A percentile compares a stretch with the other conserved stretches of the same genome.
Conservation (phyloP, 2,113 vertebrate genomes). For the Erpornis zantholeuca region DNA sequence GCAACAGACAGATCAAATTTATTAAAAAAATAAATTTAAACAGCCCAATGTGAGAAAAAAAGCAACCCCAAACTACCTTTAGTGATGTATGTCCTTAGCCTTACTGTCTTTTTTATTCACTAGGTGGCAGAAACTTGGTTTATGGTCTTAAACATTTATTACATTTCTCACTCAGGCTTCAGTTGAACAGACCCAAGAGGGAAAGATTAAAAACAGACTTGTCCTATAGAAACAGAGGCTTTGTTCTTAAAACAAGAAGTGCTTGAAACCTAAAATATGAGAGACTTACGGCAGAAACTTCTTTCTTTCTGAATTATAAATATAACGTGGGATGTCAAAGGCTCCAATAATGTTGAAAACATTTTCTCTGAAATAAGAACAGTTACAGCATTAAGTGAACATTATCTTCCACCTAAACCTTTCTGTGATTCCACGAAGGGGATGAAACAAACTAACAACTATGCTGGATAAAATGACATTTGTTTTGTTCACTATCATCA, state of each 20-base stretch:
- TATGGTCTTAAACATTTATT: neutral
- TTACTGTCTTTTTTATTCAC: neutral
- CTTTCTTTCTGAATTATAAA: conserved; percentile 92
- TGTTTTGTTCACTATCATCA: neutral
- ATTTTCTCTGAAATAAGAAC: conserved; percentile 82
- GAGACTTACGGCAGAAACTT: conserved; percentile 94
- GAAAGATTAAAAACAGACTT: neutral
- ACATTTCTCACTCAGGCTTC: neutral
- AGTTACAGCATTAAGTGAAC: neutral
- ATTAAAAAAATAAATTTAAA: neutral
- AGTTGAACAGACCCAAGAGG: neutral
- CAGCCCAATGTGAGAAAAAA: neutral
- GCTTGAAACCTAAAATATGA: neutral
- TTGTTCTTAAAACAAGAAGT: neutral
- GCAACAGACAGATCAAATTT: neutral
- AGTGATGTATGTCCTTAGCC: neutral
- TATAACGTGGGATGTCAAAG: conserved; percentile 89
- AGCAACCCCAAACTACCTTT: neutral
- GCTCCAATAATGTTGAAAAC: conserved; percentile 97
- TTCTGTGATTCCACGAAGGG: neutral
- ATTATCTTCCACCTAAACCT: neutral
- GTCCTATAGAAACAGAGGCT: neutral
- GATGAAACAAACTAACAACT: neutral
- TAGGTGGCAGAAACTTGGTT: neutral
- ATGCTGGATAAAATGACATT: neutral